Percentiles rank a stretch among this genome's conserved stretches.
phyloP scores from a whole-genome alignment of 2,113 vertebrate species.

The Cinclus cinclus region DNA sequence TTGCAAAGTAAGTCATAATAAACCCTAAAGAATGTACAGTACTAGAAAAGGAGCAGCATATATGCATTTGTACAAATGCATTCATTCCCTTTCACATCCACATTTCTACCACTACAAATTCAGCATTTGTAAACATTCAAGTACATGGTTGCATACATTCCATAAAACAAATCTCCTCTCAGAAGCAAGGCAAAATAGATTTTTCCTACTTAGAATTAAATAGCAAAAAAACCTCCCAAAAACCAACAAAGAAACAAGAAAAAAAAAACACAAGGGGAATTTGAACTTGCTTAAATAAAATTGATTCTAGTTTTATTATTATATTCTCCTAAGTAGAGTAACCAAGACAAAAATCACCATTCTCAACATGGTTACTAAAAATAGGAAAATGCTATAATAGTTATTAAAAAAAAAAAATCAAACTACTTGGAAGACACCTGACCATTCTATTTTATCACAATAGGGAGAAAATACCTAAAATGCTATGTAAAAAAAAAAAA shows the following conservation, averaged over 20 bases:
- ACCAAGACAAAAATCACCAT: background rate
- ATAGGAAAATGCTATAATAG: rapidly evolving
- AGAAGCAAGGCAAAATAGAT: background rate
- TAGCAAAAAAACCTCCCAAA: background rate
- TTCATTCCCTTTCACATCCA: background rate
- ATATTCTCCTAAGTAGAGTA: background rate
- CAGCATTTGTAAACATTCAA: background rate
- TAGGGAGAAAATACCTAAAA: background rate
- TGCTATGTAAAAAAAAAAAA: background rate
- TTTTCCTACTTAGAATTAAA: background rate
- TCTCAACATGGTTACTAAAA: background rate
- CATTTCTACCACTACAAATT: background rate
- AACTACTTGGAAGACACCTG: background rate
- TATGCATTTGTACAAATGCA: background rate
- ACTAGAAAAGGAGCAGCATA: background rate
- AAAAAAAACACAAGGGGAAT: background rate
- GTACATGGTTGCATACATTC: background rate
- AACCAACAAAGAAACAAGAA: background rate
- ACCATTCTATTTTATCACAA: background rate
- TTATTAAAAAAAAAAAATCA: background rate
- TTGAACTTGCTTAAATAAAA: background rate
- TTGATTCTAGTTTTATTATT: background rate
- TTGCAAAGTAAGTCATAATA: background rate
- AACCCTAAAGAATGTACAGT: background rate
- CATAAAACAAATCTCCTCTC: background rate